Percentiles rank a stretch among this genome's conserved stretches.
Conservation (phyloP, 2,888 invertebrate species). For the Meganola albula region DNA sequence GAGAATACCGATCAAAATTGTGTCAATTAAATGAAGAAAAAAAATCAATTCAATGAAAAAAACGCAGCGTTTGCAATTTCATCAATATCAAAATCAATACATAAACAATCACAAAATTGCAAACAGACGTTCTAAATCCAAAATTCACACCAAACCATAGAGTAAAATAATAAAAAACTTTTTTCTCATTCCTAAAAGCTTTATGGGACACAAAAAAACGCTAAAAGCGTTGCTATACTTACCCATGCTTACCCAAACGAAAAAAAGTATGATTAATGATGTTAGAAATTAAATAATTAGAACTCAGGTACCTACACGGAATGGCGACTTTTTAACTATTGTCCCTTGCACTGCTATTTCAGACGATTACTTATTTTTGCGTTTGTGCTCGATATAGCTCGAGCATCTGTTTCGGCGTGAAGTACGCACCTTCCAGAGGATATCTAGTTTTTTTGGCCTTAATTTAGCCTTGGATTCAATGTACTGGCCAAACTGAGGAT, state of each 20-base stretch:
- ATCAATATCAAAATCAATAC: no score
- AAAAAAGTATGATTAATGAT: conserved; percentile 75
- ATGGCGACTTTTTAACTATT: conserved; percentile 52
- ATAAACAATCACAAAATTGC: not conserved
- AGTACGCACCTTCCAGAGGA: no score
- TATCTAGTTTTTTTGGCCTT: no score
- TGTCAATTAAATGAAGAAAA: no score
- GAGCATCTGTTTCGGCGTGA: no score
- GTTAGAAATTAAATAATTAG: conserved; percentile 65
- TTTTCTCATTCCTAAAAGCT: conserved; percentile 20
- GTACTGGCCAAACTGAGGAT: no score
- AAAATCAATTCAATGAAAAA: no score
- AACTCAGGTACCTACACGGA: conserved; percentile 51
- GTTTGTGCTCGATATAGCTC: no score
- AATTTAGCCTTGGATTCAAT: no score
- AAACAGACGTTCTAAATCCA: conserved; percentile 8
- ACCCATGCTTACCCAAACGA: conserved; percentile 44
- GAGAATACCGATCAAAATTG: no score
- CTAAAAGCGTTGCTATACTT: conserved; percentile 58
- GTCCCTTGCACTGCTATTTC: conserved; percentile 17
- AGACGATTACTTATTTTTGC: conserved; percentile 42
- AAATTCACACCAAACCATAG: conserved; percentile 5
- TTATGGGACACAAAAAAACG: conserved; percentile 35
- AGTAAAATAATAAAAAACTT: not conserved
- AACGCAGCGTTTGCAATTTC: no score